These are phyloP conservation scores for Gymnorhina tibicen DNA, from an alignment of 2,113 vertebrate genomes.

Conservation along the genomic window DNA sequence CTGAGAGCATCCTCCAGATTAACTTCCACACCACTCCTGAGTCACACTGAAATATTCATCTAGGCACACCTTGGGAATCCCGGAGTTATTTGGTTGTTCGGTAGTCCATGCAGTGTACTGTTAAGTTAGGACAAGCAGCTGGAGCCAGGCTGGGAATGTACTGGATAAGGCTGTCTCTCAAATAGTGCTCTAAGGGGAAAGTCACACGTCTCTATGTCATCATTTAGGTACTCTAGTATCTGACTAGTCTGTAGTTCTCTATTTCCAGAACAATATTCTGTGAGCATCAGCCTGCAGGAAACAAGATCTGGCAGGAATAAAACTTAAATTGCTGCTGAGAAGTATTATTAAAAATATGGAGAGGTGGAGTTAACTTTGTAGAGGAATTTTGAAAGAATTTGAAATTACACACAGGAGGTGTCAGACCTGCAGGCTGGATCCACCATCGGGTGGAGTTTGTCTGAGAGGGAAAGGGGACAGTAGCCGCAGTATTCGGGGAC, in stretches of 20 bases:
- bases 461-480: background rate
- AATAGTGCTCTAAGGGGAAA: background rate
- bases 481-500: background rate
- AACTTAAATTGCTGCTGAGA: background rate
- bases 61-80: background rate
- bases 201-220: rapidly evolving
- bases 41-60: background rate
- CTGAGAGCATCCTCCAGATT: background rate
- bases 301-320: background rate
- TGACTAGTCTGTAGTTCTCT: background rate
- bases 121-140: background rate
- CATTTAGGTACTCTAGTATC: background rate
- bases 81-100: background rate
- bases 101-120: background rate
- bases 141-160: background rate
- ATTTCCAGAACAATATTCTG: background rate
- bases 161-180: background rate
- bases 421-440: background rate
- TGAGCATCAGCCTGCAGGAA: background rate
- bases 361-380: background rate
- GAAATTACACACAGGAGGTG: too few species aligned
- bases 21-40: background rate
- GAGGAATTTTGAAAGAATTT: background rate
- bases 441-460: background rate
- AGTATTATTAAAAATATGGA: background rate